Conservation (phyloP, 2,797 vertebrate species). For the Graptemys geographica region DNA sequence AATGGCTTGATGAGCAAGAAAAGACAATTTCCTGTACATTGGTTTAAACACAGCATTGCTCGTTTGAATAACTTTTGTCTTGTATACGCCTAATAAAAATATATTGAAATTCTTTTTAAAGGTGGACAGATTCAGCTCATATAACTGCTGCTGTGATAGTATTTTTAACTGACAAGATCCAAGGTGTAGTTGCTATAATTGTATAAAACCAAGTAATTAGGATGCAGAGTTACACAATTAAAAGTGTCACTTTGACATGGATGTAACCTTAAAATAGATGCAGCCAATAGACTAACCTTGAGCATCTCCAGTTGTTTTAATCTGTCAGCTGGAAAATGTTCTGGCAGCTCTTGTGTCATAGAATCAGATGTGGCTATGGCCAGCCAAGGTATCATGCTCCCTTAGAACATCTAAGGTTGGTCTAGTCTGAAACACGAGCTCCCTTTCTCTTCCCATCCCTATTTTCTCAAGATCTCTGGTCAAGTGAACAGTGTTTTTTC, state of each 20-base stretch:
- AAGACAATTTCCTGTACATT: background rate
- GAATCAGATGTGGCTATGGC: background rate
- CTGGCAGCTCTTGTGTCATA: background rate
- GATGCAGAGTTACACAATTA: background rate
- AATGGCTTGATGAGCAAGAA: background rate
- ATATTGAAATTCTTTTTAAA: conserved; percentile 60
- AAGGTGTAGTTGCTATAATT: conserved; percentile 28
- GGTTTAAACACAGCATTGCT: background rate
- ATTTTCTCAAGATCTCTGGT: background rate
- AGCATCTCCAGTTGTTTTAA: background rate
- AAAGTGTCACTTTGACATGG: background rate
- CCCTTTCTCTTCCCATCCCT: conserved; percentile 7
- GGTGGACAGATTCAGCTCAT: conserved; percentile 52
- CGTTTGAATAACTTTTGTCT: background rate
- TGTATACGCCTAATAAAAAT: background rate
- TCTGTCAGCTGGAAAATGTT: background rate
- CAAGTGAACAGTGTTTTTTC: conserved; percentile 28
- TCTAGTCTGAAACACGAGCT: background rate
- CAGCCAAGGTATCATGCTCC: background rate
- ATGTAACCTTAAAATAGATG: background rate
- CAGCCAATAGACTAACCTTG: background rate
- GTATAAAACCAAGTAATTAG: conserved; percentile 18
- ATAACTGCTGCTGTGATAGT: conserved; percentile 44
- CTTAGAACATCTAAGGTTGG: background rate
- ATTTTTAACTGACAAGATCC: conserved; percentile 51